These are phyloP conservation scores for Lepus americanus DNA, from an alignment of 2,113 vertebrate species.

Conservation along the genomic window DNA sequence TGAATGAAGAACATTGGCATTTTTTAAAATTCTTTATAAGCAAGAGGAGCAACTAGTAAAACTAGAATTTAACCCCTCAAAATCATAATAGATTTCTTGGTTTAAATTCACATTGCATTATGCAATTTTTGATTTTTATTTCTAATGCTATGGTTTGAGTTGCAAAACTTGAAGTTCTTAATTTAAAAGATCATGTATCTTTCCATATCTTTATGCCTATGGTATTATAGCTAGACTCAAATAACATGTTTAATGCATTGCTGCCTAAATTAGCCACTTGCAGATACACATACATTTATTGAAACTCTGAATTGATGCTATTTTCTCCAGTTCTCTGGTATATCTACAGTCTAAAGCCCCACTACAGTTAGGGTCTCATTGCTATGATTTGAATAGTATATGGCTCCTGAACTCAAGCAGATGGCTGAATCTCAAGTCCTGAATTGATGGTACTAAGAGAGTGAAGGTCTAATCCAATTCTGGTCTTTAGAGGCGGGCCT, in stretches of 20 bases:
- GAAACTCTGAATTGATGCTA: conserved; percentile 3
- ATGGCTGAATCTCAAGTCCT: too few species aligned
- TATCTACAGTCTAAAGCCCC: neutral
- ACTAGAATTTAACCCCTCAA: neutral
- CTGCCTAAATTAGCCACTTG: neutral
- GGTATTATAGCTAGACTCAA: neutral
- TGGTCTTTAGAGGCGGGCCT: too few species aligned
- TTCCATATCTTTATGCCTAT: neutral
- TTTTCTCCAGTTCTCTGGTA: conserved; percentile 8
- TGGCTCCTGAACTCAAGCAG: too few species aligned
- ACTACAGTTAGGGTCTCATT: neutral
- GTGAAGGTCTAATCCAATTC: too few species aligned
- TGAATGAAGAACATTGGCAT: neutral
- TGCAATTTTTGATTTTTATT: neutral
- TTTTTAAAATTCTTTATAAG: conserved; percentile 22
- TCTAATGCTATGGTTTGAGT: neutral
- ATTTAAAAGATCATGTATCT: neutral
- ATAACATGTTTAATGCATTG: neutral
- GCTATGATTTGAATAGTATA: too few species aligned
- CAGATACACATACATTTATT: neutral
- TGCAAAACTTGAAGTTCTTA: neutral
- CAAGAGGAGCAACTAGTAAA: conserved; percentile 1
- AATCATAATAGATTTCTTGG: neutral
- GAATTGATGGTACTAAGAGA: too few species aligned
- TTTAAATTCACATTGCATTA: neutral